These are phyloP conservation scores for Hydrotaea diabolus DNA, from an alignment of 2,888 invertebrate species.

Conservation along the genomic window DNA sequence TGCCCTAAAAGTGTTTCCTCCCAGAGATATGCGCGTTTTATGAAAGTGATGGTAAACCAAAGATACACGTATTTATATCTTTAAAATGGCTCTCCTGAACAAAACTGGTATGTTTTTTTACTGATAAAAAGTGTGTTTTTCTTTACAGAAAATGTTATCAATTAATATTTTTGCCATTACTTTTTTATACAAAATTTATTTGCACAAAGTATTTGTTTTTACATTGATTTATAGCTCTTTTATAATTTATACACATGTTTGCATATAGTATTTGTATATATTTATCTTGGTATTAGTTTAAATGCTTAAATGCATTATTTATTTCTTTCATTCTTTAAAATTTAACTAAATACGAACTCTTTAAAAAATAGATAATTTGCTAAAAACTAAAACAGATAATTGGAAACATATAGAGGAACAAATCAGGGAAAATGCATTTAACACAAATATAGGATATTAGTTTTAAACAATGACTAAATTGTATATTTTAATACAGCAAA, in stretches of 20 bases:
- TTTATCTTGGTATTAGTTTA: slow-evolving; percentile 12
- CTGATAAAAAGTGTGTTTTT: too few relatives aligned
- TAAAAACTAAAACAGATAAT: slow-evolving; percentile 52
- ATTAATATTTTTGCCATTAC: background rate
- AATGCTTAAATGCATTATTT: slow-evolving; percentile 54
- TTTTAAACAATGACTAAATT: slow-evolving; percentile 59
- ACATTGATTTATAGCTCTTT: slow-evolving; percentile 10
- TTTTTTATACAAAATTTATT: slow-evolving; percentile 45
- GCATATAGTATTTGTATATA: background rate
- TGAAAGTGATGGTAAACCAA: too few relatives aligned
- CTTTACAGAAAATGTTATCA: background rate
- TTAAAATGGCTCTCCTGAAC: too few relatives aligned
- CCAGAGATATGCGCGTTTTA: too few relatives aligned
- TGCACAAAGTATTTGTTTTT: slow-evolving; percentile 23
- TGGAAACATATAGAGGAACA: slow-evolving; percentile 48
- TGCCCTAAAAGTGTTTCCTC: too few relatives aligned
- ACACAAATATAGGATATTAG: slow-evolving; percentile 4
- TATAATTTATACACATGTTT: slow-evolving; percentile 28
- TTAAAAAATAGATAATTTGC: slow-evolving; percentile 39
- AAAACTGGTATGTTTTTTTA: too few relatives aligned
- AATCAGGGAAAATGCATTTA: slow-evolving; percentile 20
- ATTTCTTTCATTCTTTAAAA: slow-evolving; percentile 51
- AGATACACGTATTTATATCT: too few relatives aligned
- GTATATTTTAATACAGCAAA: slow-evolving; percentile 48
- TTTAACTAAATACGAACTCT: slow-evolving; percentile 58